These are phyloP conservation scores for Lithophane socia DNA, from an alignment of 2,888 invertebrate species.

Conservation along the genomic window DNA sequence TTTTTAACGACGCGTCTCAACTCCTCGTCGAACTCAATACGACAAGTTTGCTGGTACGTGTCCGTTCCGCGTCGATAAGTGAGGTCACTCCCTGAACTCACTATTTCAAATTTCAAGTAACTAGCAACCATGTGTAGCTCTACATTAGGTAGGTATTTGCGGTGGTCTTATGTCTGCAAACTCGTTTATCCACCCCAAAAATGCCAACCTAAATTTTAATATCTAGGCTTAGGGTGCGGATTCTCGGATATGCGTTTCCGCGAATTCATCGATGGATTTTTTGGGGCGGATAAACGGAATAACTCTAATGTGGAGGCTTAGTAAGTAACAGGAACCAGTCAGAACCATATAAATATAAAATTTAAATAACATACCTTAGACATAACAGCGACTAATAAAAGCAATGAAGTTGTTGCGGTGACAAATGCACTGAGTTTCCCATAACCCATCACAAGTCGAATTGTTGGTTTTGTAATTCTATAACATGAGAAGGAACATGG, in stretches of 20 bases:
- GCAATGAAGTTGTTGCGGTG: constrained; percentile 81
- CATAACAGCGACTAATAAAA: constrained; percentile 86
- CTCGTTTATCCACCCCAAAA: no score
- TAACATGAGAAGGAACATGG: constrained; percentile 54
- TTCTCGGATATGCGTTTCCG: no score
- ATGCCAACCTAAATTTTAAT: no score
- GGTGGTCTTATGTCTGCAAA: background rate
- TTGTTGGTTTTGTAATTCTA: constrained; percentile 87
- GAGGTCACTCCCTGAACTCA: background rate
- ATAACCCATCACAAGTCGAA: constrained; percentile 85
- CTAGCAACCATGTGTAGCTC: background rate
- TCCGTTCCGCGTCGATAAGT: background rate
- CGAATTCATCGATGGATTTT: no score
- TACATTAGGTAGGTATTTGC: background rate
- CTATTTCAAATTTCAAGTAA: background rate
- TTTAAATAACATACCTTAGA: constrained; percentile 79
- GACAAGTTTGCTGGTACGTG: no score
- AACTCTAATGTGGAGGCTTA: no score
- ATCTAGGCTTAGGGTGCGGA: no score
- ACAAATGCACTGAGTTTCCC: constrained; percentile 85
- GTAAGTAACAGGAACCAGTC: background rate
- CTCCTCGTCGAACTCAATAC: background rate
- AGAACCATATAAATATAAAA: background rate
- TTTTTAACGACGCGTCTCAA: background rate
- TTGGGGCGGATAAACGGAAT: no score